Evolutionary conservation across 2,113 vertebrate genomes (phyloP), one percentile per base, ranked within the genome.

Genomic region (Macaca mulatta): DNA sequence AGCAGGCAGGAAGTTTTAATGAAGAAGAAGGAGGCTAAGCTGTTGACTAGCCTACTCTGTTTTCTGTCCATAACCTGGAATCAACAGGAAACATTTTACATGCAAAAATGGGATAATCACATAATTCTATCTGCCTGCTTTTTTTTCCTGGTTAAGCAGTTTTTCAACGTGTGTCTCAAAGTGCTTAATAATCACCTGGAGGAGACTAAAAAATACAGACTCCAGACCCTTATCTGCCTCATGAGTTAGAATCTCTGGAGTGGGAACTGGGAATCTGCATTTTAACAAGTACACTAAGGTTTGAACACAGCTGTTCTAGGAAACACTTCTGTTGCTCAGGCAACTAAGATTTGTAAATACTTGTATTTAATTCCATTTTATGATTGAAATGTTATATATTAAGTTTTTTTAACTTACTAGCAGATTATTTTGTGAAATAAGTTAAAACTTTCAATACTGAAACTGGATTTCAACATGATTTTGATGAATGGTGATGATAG

Each of bases 301-400:
- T 59, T 80, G 61, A 85, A n/a, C 48, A 61, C 6, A 75, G 3
- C 20, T 69, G 59, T 79, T 35, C 11, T 83, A 17, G 12, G 59
- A 89, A 92, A 79, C 61, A 22, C 32, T 95, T 89, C 50, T 70
- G 38, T 89, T 52, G 13, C 27, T 86, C 83, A 77, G 79, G 50
- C 8, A 30, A 86, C 45, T 92, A 85, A 81, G 50, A 87, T 70
- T 72, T 95, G 9, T 79, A 72, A 92, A 86, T 86, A 48, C 75
- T 27, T 48, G 43, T 78, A 57, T 88, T 83, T 74, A 57, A 67
- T 72, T 87, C 55, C 40, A 89, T 27, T 89, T 82, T 64, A 69
- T 95, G 40, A 86, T 35, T 70, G 74, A 90, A 97, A 81, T 13
- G 30, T 38, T 16, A 75, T 40, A 17, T 89, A 75, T 86, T 89